phyloP scores from a whole-genome alignment of 2,888 invertebrate species.

The Drosophila lutescens region DNA sequence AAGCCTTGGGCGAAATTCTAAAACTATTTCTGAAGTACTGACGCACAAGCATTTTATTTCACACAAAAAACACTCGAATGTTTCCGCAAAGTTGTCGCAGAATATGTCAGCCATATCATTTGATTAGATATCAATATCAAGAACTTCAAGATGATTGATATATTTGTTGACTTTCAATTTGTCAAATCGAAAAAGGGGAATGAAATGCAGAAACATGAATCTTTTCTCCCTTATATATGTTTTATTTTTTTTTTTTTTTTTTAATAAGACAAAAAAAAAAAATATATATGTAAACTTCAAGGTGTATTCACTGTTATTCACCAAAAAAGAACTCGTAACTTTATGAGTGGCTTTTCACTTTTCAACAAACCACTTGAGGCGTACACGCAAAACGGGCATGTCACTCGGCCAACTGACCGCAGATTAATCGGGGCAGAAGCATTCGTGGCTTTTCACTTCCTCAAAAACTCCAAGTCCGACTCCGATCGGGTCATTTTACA shows the following conservation, averaged over 20 bases:
- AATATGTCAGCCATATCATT: constrained; percentile 54
- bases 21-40: background rate
- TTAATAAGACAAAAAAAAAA: no score
- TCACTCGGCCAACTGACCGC: background rate
- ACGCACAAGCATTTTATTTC: constrained; percentile 9
- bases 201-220: constrained; percentile 5
- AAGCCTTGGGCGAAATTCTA: background rate
- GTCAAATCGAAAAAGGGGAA: constrained; percentile 24
- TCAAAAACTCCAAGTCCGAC: background rate
- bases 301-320: constrained; percentile 2
- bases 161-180: constrained; percentile 41
- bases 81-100: constrained; percentile 40
- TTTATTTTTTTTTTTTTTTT: no score
- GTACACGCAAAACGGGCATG: constrained; percentile 36
- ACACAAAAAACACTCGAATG: constrained; percentile 36
- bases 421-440: background rate
- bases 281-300: background rate
- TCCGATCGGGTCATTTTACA: constrained; percentile 26
- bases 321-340: background rate
- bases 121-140: constrained; percentile 73
- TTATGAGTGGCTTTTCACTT: constrained; percentile 6
- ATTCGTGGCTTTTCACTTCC: constrained; percentile 10
- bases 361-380: constrained; percentile 36
- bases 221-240: background rate
- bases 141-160: constrained; percentile 66